Evolutionary conservation across 2,888 invertebrate species (phyloP), one percentile per base, ranked within the genome.

Genomic region (Tyria jacobaeae): DNA sequence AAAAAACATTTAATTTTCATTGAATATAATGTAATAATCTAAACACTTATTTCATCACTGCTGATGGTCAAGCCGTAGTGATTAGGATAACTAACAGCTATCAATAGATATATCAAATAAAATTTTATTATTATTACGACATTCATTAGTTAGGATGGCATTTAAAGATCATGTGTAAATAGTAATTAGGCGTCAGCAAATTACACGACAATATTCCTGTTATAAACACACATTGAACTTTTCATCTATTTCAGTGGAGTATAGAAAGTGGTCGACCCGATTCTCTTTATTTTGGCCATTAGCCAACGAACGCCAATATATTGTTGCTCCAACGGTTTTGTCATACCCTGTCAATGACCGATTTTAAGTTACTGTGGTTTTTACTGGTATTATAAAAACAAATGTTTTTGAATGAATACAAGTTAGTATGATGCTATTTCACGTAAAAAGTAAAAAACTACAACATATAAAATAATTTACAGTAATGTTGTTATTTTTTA

Each of bases 181-280:
- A 60, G 34, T 41, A 55, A 34, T 31, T 17, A 24, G 12, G 17
- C 24, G 27, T 25, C 37, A 57, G 15, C 53, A 57, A 44, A 41
- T 55, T 52, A 48, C 21, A n/a, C 7, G 27, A 41, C 44, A 52
- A 47, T 55, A 53, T 39, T 52, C 64, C 41, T 44, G 21, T 73
- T 69, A 81, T 83, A 80, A 83, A 83, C 77, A 81, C 79, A 79
- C 82, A 83, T 82, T 86, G 87, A 85, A 86, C 86, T 83, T 85
- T 86, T 81, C 78, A 76, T 87, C 85, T 88, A 86, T 87, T 86
- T 81, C 79, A 81, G 77, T 78, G 57, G 52, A 60, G 44, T 64
- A 71, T 79, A 81, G 81, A 82, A 82, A 85, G 86, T 85, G 88
- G 79, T 69, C 83, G 89, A 85, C 90, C 89, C 77, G 82, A 83